Percentiles rank a stretch among this genome's conserved stretches.
Conservation (phyloP, 2,113 vertebrate genomes). For the Dromas ardeola region DNA sequence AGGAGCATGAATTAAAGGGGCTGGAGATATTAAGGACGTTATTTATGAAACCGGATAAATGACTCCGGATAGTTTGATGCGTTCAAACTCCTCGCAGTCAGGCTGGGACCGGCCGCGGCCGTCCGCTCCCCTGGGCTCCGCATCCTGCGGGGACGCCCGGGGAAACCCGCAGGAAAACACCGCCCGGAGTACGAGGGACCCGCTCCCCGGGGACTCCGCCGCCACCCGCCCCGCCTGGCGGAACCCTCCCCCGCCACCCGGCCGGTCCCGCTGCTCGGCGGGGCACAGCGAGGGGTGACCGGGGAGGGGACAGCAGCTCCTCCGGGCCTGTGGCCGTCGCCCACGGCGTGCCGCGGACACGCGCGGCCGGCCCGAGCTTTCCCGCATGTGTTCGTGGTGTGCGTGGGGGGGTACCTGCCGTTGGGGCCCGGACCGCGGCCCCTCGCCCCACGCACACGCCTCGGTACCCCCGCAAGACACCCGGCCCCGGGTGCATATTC, state of each 20-base stretch:
- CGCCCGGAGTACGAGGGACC: background rate
- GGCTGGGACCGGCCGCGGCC: background rate
- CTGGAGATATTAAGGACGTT: conserved; percentile 70
- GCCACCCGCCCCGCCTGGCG: background rate
- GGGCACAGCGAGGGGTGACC: accelerated
- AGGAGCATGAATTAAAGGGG: conserved; percentile 64
- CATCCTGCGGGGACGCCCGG: background rate
- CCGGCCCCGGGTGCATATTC: background rate
- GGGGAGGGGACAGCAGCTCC: background rate
- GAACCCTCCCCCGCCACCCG: background rate
- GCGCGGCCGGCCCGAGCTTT: background rate
- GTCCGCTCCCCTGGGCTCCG: background rate
- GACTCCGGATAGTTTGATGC: conserved; percentile 62
- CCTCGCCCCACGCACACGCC: background rate
- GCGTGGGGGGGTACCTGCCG: background rate
- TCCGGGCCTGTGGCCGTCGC: background rate
- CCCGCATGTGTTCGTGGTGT: background rate
- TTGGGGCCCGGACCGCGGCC: background rate
- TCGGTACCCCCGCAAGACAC: background rate
- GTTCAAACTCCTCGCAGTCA: conserved; percentile 46
- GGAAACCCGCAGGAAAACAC: background rate
- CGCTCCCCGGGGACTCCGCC: background rate
- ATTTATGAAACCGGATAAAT: conserved; percentile 79
- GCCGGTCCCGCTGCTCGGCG: background rate
- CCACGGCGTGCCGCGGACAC: background rate